Percentiles rank a stretch among this genome's conserved stretches.
Evolutionary conservation across 2,113 vertebrate genomes (phyloP).

Genomic region (Cettia cetti): DNA sequence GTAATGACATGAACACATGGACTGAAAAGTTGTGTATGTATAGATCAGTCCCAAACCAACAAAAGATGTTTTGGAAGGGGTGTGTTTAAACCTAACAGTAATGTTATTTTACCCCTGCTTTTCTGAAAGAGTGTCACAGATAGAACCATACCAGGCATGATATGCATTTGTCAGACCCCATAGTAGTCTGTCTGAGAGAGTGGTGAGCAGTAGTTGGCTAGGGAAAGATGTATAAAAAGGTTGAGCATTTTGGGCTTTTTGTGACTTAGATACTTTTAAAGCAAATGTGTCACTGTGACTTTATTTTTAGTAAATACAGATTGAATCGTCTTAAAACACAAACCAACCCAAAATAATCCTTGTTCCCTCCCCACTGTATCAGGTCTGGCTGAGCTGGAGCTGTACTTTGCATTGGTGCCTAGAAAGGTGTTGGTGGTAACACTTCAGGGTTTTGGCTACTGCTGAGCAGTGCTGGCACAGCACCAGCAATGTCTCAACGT

Average conservation of each 20-base stretch:
- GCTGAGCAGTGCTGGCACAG: background rate
- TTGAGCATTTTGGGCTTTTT: background rate
- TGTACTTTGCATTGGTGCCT: background rate
- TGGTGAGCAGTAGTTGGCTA: background rate
- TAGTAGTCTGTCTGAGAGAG: background rate
- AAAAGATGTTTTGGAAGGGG: background rate
- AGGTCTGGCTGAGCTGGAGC: background rate
- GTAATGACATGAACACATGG: background rate
- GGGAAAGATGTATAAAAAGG: background rate
- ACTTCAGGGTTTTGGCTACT: background rate
- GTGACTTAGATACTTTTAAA: background rate
- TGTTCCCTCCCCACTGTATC: background rate
- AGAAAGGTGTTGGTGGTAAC: background rate
- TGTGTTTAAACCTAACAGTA: background rate
- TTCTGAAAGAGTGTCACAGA: background rate
- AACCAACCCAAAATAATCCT: background rate
- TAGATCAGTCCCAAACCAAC: background rate
- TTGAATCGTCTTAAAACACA: background rate
- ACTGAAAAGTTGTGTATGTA: background rate
- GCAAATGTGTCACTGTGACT: background rate
- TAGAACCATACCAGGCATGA: background rate
- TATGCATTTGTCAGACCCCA: rapidly evolving
- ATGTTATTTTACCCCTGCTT: background rate
- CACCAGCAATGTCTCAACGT: background rate
- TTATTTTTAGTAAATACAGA: background rate